Base-by-base conservation (phyloP, 2,888 invertebrate genomes). In the Chironomus tentans region DNA sequence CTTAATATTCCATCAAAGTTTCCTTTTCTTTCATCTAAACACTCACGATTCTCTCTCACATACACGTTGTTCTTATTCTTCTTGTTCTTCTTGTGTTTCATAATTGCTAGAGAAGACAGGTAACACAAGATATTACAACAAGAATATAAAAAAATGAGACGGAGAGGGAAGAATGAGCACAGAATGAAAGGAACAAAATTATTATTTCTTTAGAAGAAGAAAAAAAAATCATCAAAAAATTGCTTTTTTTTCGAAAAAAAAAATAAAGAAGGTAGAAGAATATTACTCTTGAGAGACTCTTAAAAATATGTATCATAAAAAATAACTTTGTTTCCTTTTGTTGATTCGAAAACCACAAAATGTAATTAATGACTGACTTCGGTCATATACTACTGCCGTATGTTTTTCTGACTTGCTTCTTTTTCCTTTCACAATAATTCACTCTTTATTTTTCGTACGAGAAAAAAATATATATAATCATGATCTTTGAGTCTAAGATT, bases 321-420 rank as follows among this genome's bases (percentile, higher is more conserved):
- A 56, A 71, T n/a, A 24, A 13, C 13, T 71, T 71, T 50, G 71
- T 24, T 71, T 71, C 71, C 71, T 71, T 71, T 71, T 71, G 71
- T 71, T 71, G 50, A 71, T 71, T 71, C 21, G 56, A 71, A 71
- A 71, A 50, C 71, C 50, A 71, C 50, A 71, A 71, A 71, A 71
- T 71, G 71, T 71, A 71, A 71, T 71, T 71, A 71, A 71, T 50
- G 70, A 70, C 18, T 70, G 70, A 69, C 56, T 56, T 6, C 56
- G 56, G 18, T 38, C 69, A 46, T 38, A 69, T 10, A 28, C 13
- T 69, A 56, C 56, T 15, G 56, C 56, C n/a, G 18, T 56, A 56
- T 15, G n/a, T 56, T 18, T 15, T 18, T 15, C 5, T 22, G 12
- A 65, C 12, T 65, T 65, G 12, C 13, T 21, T 65, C 65, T 65